Conservation (phyloP, 2,797 vertebrate genomes). For the Danio albolineatus region DNA sequence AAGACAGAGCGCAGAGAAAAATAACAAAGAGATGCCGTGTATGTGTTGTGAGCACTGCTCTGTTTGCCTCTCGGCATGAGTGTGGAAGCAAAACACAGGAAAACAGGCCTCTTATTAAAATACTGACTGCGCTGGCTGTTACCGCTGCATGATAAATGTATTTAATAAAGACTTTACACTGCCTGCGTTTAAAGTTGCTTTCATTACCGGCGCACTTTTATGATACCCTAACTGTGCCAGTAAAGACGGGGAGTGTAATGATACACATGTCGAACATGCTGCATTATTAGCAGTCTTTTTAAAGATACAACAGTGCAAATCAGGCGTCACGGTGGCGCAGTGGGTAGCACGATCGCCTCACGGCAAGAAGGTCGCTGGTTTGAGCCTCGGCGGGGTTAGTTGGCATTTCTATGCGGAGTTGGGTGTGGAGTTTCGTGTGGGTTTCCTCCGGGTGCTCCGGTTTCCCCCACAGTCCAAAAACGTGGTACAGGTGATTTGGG, state of each 20-base stretch:
- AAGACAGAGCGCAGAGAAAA: conserved; percentile 37
- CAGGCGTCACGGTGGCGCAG: too few species aligned
- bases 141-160: conserved; percentile 76
- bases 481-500: too few species aligned
- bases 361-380: too few species aligned
- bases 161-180: conserved; percentile 77
- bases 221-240: conserved; percentile 59
- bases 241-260: conserved; percentile 60
- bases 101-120: conserved; percentile 52
- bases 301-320: conserved; percentile 25
- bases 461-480: too few species aligned
- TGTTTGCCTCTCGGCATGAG: conserved; percentile 21
- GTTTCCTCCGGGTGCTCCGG: too few species aligned
- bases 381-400: too few species aligned
- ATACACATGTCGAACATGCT: conserved; percentile 50
- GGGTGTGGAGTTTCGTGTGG: too few species aligned
- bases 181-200: conserved; percentile 73
- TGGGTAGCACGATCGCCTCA: too few species aligned
- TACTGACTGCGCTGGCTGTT: conserved; percentile 49
- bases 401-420: too few species aligned
- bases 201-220: conserved; percentile 77
- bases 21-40: conserved; percentile 12
- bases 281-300: conserved; percentile 25
- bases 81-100: conserved; percentile 11
- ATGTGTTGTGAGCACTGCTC: background rate